Percentiles rank a stretch among this genome's conserved stretches.
Evolutionary conservation across 1,140 invertebrate genomes (phyloP).

Genomic region (Bombyx mandarina): DNA sequence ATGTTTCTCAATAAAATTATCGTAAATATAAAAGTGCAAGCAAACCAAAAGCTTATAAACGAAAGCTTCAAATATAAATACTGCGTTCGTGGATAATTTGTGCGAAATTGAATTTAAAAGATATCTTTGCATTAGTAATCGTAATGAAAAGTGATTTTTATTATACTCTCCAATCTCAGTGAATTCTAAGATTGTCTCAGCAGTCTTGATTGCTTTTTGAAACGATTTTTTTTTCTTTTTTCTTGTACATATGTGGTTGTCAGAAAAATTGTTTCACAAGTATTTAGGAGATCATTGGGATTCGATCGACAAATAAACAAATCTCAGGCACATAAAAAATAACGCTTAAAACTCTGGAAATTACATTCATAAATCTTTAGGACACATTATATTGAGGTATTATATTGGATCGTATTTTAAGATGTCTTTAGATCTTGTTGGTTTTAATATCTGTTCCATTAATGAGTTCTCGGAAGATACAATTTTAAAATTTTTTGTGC

Average conservation of each 20-base stretch:
- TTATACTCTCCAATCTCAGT: conserved; percentile 9
- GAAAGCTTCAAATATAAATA: conserved; percentile 7
- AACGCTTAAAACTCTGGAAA: conserved; percentile 17
- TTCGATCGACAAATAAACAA: conserved; percentile 10
- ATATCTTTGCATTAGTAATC: conserved; percentile 4
- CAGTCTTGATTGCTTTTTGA: not conserved
- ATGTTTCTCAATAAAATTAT: too few species aligned
- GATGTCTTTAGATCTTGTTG: too few species aligned
- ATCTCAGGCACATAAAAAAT: conserved; percentile 15
- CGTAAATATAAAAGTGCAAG: too few species aligned
- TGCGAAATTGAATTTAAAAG: conserved; percentile 7
- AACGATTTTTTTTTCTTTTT: too few species aligned
- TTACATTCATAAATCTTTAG: conserved; percentile 15
- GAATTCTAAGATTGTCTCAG: not conserved
- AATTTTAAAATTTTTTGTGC: too few species aligned
- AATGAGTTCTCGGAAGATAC: too few species aligned
- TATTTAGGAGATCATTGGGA: too few species aligned
- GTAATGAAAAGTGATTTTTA: conserved; percentile 9
- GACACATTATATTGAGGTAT: not conserved
- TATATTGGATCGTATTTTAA: too few species aligned
- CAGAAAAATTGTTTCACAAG: too few species aligned
- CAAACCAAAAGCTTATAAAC: not conserved
- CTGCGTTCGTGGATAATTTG: conserved; percentile 6
- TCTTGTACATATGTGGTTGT: too few species aligned
- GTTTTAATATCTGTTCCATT: too few species aligned